A percentile compares a stretch with the other conserved stretches of the same genome.
Evolutionary conservation across 2,888 invertebrate species (phyloP).

Genomic region (Chymomyza amoena): DNA sequence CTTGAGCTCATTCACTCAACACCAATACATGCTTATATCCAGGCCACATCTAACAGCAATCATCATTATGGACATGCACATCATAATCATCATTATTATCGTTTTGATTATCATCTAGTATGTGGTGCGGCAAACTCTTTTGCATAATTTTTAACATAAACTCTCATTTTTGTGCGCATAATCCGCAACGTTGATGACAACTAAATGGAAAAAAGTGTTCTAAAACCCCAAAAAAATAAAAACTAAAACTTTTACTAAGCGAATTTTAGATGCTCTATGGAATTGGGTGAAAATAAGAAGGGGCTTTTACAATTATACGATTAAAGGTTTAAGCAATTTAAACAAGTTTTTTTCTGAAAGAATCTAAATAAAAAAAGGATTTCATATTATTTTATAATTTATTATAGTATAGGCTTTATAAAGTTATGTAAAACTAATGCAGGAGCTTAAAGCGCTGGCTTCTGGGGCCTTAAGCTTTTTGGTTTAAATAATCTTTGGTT

Average conservation of each 20-base stretch:
- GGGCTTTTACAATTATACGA: background rate
- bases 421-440: too few species aligned
- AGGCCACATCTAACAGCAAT: slow-evolving; percentile 14
- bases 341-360: too few species aligned
- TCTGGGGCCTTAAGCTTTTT: too few species aligned
- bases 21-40: slow-evolving; percentile 15
- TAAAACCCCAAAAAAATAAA: background rate
- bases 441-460: too few species aligned
- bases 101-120: background rate
- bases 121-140: slow-evolving; percentile 25
- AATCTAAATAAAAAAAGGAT: too few species aligned
- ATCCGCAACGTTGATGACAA: slow-evolving; percentile 54
- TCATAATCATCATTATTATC: slow-evolving; percentile 39
- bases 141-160: slow-evolving; percentile 67
- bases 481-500: too few species aligned
- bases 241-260: background rate
- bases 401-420: too few species aligned
- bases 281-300: background rate
- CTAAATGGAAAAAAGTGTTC: slow-evolving; percentile 38
- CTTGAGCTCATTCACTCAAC: slow-evolving; percentile 1
- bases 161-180: slow-evolving; percentile 60
- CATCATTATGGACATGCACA: slow-evolving; percentile 40
- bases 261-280: background rate
- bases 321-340: background rate
- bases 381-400: too few species aligned